Percentiles rank a stretch among this genome's conserved stretches.
Conservation (phyloP, 2,888 invertebrate genomes). For the Deroplatys truncata region DNA sequence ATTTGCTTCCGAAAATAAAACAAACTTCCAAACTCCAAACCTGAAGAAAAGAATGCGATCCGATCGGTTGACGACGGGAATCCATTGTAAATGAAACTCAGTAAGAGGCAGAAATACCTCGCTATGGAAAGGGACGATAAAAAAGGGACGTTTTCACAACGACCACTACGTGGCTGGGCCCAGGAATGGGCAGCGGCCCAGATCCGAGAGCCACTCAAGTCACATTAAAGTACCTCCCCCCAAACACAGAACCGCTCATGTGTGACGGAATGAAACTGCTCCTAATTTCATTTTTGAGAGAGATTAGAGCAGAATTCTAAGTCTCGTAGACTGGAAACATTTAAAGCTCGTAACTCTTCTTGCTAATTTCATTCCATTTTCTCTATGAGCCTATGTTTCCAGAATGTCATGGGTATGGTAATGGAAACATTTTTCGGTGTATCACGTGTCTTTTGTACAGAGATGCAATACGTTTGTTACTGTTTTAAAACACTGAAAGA, state of each 20-base stretch:
- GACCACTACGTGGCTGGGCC: neutral
- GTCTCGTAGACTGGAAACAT: neutral
- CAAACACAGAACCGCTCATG: neutral
- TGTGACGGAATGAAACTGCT: neutral
- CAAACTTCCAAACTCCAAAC: too few species aligned
- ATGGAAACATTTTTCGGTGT: too few species aligned
- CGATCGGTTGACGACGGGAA: too few species aligned
- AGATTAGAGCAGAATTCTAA: neutral
- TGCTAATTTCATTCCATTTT: neutral
- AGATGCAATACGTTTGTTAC: too few species aligned
- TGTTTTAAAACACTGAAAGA: too few species aligned
- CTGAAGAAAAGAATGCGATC: too few species aligned
- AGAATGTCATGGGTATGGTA: too few species aligned
- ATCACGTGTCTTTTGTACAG: too few species aligned
- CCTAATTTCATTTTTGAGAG: neutral
- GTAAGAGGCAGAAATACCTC: neutral
- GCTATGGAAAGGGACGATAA: neutral
- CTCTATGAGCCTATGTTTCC: neutral
- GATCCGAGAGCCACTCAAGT: neutral
- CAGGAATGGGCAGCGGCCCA: neutral
- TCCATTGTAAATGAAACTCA: too few species aligned
- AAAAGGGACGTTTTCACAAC: neutral
- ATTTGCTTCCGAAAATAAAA: too few species aligned
- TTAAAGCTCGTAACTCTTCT: neutral
- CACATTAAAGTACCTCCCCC: neutral